Conservation (phyloP, 2,797 vertebrate species). For the Eptatretus atami region DNA sequence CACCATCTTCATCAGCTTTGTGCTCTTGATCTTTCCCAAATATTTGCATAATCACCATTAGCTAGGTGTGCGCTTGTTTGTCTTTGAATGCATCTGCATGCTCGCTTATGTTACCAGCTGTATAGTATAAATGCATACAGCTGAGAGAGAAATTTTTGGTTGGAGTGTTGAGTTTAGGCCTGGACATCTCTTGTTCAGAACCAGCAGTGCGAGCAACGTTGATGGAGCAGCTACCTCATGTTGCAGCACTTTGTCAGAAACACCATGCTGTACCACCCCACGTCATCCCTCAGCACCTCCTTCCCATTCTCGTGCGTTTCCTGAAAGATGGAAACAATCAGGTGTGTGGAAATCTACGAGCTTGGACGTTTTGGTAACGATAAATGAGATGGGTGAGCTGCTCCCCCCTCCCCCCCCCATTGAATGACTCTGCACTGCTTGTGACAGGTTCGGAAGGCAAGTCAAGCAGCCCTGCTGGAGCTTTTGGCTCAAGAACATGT, state of each 20-base stretch:
- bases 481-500: constrained; percentile 49
- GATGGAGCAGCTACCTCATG: constrained; percentile 55
- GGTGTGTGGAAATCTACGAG: constrained; percentile 15
- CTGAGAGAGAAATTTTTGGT: too few species aligned
- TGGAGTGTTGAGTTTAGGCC: too few species aligned
- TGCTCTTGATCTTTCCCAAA: too few species aligned
- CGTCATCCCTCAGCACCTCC: constrained; percentile 40
- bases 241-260: constrained; percentile 50
- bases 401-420: not conserved
- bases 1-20: too few species aligned
- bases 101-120: too few species aligned
- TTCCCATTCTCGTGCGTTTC: constrained; percentile 36
- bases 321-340: constrained; percentile 57
- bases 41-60: too few species aligned
- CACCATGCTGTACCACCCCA: constrained; percentile 37
- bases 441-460: constrained; percentile 46
- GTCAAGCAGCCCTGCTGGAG: constrained; percentile 45
- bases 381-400: not conserved
- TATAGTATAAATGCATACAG: too few species aligned
- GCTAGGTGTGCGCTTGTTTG: too few species aligned
- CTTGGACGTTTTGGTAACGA: not conserved
- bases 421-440: not conserved
- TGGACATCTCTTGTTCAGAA: constrained; percentile 16
- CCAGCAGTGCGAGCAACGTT: constrained; percentile 48
- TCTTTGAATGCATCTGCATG: too few species aligned